Evolutionary conservation across 2,113 vertebrate species (phyloP).

Genomic region (Gnathonemus longibarbis): DNA sequence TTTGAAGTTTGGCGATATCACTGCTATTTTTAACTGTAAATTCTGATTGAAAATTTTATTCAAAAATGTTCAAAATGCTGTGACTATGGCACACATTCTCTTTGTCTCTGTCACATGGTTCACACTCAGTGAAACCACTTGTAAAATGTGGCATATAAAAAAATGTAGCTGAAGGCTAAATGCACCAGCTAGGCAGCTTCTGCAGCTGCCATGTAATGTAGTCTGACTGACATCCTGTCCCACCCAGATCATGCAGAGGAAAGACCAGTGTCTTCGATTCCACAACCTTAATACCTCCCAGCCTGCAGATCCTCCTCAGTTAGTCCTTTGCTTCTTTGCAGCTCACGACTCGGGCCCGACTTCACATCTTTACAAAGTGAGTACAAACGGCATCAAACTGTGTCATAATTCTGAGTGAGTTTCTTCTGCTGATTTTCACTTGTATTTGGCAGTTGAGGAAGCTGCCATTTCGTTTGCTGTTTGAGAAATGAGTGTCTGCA

Average conservation of each 20-base stretch:
- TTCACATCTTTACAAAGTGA: background rate
- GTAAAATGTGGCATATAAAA: background rate
- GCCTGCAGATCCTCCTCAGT: background rate
- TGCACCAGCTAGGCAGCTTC: background rate
- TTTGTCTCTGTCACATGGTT: background rate
- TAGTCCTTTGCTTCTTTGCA: background rate
- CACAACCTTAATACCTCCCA: background rate
- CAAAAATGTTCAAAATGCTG: background rate
- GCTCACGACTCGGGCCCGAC: background rate
- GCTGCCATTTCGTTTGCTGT: background rate
- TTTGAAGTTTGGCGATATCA: background rate
- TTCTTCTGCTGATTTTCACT: background rate
- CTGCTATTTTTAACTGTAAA: background rate
- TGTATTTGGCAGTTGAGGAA: background rate
- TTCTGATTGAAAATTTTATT: background rate
- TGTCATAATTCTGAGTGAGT: background rate
- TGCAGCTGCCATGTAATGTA: background rate
- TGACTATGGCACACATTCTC: background rate
- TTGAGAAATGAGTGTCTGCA: background rate
- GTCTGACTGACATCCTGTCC: conserved; percentile 6
- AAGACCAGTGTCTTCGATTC: background rate
- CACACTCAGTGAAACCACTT: background rate
- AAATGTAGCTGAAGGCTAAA: background rate
- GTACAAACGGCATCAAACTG: background rate
- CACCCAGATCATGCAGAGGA: background rate